Evolutionary conservation across 2,797 vertebrate species (phyloP).

Genomic region (Neosilurus hyrtlii): DNA sequence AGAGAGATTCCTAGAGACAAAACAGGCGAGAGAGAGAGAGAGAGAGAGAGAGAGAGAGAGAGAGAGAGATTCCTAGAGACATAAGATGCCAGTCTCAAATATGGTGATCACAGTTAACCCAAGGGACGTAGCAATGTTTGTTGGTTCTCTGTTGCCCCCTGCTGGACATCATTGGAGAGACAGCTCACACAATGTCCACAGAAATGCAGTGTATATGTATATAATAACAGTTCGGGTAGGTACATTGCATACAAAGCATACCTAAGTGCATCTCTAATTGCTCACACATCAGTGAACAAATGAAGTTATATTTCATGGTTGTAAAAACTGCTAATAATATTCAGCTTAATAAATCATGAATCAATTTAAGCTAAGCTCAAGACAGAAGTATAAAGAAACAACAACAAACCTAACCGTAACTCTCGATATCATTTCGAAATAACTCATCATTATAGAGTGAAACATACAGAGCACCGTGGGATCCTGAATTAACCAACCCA

Average conservation of each 20-base stretch:
- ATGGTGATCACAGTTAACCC: constrained; percentile 21
- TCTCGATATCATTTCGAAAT: neutral
- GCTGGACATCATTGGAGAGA: constrained; percentile 39
- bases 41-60: too few species aligned
- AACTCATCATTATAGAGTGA: constrained; percentile 10
- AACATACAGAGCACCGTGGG: neutral
- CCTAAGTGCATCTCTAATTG: neutral
- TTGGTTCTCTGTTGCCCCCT: constrained; percentile 55
- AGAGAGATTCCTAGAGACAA: too few species aligned
- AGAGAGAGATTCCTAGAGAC: neutral
- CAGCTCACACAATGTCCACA: neutral
- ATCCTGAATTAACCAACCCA: constrained; percentile 20
- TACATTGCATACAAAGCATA: neutral
- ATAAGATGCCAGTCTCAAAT: constrained; percentile 14
- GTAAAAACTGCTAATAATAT: neutral
- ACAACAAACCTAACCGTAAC: neutral
- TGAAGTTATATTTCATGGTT: neutral
- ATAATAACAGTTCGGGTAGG: neutral
- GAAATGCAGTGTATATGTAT: neutral
- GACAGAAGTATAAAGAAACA: neutral
- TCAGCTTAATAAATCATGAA: neutral
- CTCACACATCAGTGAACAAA: constrained; percentile 7
- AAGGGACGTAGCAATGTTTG: constrained; percentile 19
- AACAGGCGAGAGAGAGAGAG: too few species aligned
- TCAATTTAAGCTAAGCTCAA: neutral